These are phyloP conservation scores for Plebejus argus DNA, from an alignment of 2,888 invertebrate genomes.

Conservation along the genomic window DNA sequence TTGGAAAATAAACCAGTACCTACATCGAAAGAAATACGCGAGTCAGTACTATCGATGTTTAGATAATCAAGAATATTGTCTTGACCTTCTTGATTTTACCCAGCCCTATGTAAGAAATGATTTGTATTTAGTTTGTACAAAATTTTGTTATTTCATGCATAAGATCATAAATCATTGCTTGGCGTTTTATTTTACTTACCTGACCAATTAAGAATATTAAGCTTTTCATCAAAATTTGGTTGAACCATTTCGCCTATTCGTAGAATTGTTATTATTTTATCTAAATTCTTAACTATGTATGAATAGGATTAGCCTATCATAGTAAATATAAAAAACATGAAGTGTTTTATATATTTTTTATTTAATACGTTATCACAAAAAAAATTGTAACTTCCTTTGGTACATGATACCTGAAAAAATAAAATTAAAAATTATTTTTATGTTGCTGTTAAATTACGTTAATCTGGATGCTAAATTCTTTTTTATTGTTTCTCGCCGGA, in stretches of 20 bases:
- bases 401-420: constrained; percentile 12
- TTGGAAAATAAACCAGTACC: too few species aligned
- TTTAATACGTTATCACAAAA: too few species aligned
- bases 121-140: constrained; percentile 33
- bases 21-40: too few species aligned
- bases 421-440: neutral
- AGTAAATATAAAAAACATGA: too few species aligned
- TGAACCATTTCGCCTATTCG: too few species aligned
- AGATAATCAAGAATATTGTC: neutral
- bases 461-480: neutral
- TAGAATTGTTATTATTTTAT: too few species aligned
- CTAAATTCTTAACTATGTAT: too few species aligned
- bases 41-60: too few species aligned
- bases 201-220: neutral
- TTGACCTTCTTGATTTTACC: neutral
- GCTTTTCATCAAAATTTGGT: neutral
- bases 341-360: too few species aligned
- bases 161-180: constrained; percentile 37
- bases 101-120: constrained; percentile 16
- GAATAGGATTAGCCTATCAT: too few species aligned
- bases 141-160: constrained; percentile 42
- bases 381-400: too few species aligned
- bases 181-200: constrained; percentile 9
- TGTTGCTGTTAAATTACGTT: neutral
- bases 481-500: constrained; percentile 67